Evolutionary conservation across 2,888 invertebrate genomes (phyloP), one percentile per base, ranked within the genome.

Genomic region (Dinocampus coccinellae): DNA sequence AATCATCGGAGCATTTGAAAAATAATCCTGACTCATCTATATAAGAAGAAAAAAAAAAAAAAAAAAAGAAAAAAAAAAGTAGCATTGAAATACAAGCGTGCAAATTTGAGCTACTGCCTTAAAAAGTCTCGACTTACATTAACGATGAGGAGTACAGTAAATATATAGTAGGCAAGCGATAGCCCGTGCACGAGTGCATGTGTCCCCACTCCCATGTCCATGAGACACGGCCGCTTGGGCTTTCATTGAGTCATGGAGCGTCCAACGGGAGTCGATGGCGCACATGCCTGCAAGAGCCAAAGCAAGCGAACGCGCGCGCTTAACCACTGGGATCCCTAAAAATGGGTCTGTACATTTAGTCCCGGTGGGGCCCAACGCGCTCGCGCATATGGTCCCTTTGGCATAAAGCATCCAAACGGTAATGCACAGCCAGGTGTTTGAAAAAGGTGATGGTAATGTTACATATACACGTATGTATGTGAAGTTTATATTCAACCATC

Each of bases 281-380:
- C 84, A 84, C 83, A 84, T 84, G 84, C 70, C 76, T 79, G 77
- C 78, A 75, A 71, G 47, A 47, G 47, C 47, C 9, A 47, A 7
- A 16, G n/a, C 20, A 9, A 39, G n/a, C 39, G n/a, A 13, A n/a
- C 16, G 47, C 47, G 47, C 47, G 47, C 47, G 47, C 47, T 36
- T 10, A 16, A 47, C 16, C 47, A 47, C 80, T 80, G 81, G 77
- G 79, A 77, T 74, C 80, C 69, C 80, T 72, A 77, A 83, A 85
- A 85, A 84, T 86, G 84, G 85, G 85, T 84, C 84, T n/a, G n/a
- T n/a, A n/a, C n/a, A n/a, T n/a, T n/a, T n/a, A 84, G 86, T 86
- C 86, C 82, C 86, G 84, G 87, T 86, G 87, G 87, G 87, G 86
- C 86, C 84, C 72, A 47, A 65, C 47, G 79, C 73, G 79, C 82